Evolutionary conservation across 1,140 invertebrate species (phyloP).

Genomic region (Macrocentrus cingulum): DNA sequence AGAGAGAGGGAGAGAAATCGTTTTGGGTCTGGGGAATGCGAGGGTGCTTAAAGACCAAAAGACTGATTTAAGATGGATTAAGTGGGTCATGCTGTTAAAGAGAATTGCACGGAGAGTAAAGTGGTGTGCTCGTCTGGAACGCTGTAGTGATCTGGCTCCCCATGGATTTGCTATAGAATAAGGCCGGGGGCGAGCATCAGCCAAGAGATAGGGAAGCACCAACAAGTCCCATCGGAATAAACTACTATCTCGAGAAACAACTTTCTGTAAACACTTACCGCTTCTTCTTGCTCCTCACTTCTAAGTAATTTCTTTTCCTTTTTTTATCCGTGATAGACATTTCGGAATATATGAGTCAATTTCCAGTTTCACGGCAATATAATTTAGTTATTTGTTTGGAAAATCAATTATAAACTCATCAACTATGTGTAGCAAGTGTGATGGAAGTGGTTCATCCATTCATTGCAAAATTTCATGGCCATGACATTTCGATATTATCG

Average conservation of each 20-base stretch:
- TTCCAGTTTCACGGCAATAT: too few species aligned
- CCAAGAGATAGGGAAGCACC: background rate
- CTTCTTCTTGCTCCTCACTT: background rate
- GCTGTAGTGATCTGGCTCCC: background rate
- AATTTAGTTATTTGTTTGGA: background rate
- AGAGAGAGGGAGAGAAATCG: background rate
- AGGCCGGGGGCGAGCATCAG: background rate
- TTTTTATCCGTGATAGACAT: background rate
- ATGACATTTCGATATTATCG: too few species aligned
- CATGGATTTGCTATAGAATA: slow-evolving; percentile 2
- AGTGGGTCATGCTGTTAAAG: slow-evolving; percentile 33
- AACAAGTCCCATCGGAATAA: background rate
- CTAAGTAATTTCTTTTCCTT: background rate
- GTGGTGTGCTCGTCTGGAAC: background rate
- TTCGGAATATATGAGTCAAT: too few species aligned
- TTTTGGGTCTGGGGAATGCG: slow-evolving; percentile 23
- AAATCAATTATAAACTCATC: slow-evolving; percentile 17
- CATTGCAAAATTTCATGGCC: background rate
- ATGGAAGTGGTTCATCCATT: background rate
- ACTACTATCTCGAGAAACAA: slow-evolving; percentile 1
- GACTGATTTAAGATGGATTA: slow-evolving; percentile 39
- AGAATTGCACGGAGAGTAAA: background rate
- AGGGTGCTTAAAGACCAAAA: slow-evolving; percentile 26
- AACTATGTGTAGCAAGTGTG: background rate
- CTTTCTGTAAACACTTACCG: background rate